Percentiles rank a stretch among this genome's conserved stretches.
Conservation (phyloP, 2,888 invertebrate genomes). For the Anticlea derivata region DNA sequence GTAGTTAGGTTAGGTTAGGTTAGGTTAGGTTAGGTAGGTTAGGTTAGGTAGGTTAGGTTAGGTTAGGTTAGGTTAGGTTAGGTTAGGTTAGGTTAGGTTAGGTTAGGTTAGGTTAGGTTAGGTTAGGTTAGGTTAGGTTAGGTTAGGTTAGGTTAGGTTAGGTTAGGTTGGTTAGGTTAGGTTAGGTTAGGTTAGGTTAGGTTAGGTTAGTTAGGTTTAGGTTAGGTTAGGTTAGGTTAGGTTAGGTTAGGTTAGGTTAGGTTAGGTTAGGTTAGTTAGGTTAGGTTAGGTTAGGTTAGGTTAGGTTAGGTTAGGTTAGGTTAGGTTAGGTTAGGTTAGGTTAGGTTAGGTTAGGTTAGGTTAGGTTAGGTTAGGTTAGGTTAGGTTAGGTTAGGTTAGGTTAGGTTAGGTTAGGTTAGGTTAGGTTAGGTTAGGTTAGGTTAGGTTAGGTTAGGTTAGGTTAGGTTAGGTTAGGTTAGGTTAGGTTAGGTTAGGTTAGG, state of each 20-base stretch:
- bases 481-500: constrained; percentile 34
- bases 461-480: constrained; percentile 36
- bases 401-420: constrained; percentile 33
- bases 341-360: constrained; percentile 40
- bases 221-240: constrained; percentile 15
- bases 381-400: constrained; percentile 37
- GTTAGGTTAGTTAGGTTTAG: constrained; percentile 11
- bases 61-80: constrained; percentile 17
- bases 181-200: constrained; percentile 27
- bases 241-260: constrained; percentile 15
- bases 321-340: constrained; percentile 26
- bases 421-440: constrained; percentile 24
- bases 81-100: constrained; percentile 25
- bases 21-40: constrained; percentile 14
- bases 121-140: constrained; percentile 37
- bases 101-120: constrained; percentile 30
- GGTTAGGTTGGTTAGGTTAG: constrained; percentile 9
- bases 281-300: constrained; percentile 22
- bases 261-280: constrained; percentile 21
- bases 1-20: constrained; percentile 16
- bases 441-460: constrained; percentile 19
- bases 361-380: constrained; percentile 39
- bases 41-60: constrained; percentile 12
- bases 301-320: constrained; percentile 23
- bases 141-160: constrained; percentile 25